Conservation (phyloP, 1,140 invertebrate genomes). For the Thaumetopoea pityocampa region DNA sequence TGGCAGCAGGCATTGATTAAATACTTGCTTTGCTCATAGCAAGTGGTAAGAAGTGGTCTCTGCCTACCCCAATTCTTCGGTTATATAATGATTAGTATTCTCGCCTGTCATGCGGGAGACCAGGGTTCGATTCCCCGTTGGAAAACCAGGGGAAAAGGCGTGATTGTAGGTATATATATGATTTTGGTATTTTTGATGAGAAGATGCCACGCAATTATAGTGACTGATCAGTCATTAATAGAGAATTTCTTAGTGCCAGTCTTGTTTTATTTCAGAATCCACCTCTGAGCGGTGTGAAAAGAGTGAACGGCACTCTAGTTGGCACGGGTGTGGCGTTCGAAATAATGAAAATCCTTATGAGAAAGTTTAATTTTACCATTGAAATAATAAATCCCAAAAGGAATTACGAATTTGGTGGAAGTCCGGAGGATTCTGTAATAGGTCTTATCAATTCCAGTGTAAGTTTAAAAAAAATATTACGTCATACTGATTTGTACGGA, state of each 20-base stretch:
- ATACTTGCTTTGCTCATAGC: too few species aligned
- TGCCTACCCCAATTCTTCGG: too few species aligned
- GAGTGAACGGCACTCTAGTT: conserved; percentile 74
- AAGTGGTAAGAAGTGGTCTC: too few species aligned
- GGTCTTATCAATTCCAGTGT: conserved; percentile 78
- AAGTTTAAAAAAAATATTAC: conserved; percentile 30
- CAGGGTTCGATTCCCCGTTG: too few species aligned
- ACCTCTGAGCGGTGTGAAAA: conserved; percentile 76
- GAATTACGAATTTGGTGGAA: conserved; percentile 74
- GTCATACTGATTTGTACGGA: not conserved
- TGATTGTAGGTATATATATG: too few species aligned
- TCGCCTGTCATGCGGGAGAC: too few species aligned
- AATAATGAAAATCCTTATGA: conserved; percentile 80
- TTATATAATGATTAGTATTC: too few species aligned
- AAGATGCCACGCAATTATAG: too few species aligned
- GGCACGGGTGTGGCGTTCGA: conserved; percentile 84
- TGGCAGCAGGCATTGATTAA: too few species aligned
- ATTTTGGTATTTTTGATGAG: too few species aligned
- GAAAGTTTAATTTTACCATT: conserved; percentile 85
- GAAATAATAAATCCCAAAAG: conserved; percentile 78
- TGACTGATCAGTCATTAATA: too few species aligned
- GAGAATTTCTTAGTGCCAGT: not conserved
- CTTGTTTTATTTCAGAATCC: conserved; percentile 72
- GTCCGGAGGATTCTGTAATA: conserved; percentile 77
- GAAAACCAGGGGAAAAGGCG: too few species aligned